These are phyloP conservation scores for Pan troglodytes DNA, from an alignment of 2,113 vertebrate species.

Conservation along the genomic window DNA sequence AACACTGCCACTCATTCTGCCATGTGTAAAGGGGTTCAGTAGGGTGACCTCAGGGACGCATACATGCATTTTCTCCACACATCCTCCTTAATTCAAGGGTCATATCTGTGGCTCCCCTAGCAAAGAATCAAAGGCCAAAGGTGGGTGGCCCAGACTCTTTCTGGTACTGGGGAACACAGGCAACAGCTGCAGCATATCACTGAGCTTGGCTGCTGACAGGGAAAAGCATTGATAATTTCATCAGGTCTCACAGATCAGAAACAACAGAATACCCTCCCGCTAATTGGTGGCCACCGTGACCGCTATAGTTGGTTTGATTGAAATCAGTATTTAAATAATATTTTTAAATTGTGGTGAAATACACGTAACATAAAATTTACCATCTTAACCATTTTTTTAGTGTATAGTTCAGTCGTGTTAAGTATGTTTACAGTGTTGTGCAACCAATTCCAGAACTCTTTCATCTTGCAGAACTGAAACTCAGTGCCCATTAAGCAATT, in stretches of 20 bases:
- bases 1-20: neutral
- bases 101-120: neutral
- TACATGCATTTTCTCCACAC: neutral
- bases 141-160: neutral
- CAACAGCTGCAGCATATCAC: constrained; percentile 48
- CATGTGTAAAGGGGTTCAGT: neutral
- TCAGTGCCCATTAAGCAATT: neutral
- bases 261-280: neutral
- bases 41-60: neutral
- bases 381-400: neutral
- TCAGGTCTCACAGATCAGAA: neutral
- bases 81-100: neutral
- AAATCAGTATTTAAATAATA: neutral
- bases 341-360: neutral
- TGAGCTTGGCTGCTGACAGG: constrained; percentile 4
- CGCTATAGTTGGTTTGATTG: neutral
- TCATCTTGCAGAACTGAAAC: constrained; percentile 23
- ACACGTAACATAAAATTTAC: neutral
- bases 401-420: neutral
- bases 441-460: neutral
- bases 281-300: neutral
- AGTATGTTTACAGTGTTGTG: neutral
- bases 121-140: constrained; percentile 38
- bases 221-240: neutral
- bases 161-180: neutral